Base-by-base conservation (phyloP, 2,888 invertebrate species). In the Parthenolecanium corni region DNA sequence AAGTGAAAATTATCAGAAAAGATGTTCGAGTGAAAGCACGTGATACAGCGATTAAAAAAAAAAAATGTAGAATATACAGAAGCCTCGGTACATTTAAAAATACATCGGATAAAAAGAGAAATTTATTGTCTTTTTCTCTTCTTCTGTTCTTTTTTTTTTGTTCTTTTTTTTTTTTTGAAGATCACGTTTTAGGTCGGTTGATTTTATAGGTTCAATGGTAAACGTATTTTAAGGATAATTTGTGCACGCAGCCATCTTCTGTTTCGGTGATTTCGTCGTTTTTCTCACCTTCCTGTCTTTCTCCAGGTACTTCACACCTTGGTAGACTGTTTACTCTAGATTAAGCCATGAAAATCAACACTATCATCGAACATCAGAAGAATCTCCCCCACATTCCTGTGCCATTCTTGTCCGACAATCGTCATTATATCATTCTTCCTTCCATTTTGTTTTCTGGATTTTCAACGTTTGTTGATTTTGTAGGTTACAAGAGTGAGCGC, bases 11-110 rank as follows among this genome's bases (percentile, higher is more conserved):
- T 24, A 31, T 16, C 2, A 31, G 44, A 14, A 42, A 42, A 42
- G n/a, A 42, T 42, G 44, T 14, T 42, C 31, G 52, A 52, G 52
- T 52, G 52, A 52, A 52, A 52, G 52, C 52, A 52, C 52, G 52
- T 52, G 52, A 52, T 52, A 52, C 52, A 31, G 31, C 52, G 31
- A 52, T 52, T 52, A 16, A 16, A 52, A 42, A 42, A 42, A 42
- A 42, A 42, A 42, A 42, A 16, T 42, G 18, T 18, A 9, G 16
- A 23, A 52, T 52, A 23, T 52, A 52, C 52, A 52, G 31, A 52
- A 52, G 52, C 52, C n/a, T 21, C 25, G 21, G 49, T 49, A 23
- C 20, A 21, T 18, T 18, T 18, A 49, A 21, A 16, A 3, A 16
- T 14, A n/a, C 9, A 18, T 9, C 52, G 23, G 24, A 51, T 51